These are phyloP conservation scores for Ctenicera cuprea DNA, from an alignment of 2,888 invertebrate species.

Conservation along the genomic window DNA sequence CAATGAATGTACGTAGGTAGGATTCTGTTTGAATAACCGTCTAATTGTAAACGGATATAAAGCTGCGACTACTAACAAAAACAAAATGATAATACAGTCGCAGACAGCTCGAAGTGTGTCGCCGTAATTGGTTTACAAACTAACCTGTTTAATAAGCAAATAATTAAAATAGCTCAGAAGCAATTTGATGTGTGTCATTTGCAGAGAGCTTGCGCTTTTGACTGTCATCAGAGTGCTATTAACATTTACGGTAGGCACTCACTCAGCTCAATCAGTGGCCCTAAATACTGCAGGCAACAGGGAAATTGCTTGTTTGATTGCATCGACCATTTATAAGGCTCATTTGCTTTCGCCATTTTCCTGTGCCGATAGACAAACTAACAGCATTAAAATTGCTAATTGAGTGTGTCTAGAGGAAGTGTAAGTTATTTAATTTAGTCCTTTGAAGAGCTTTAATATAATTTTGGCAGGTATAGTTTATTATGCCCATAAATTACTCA, in stretches of 20 bases:
- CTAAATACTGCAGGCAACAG: conserved; percentile 22
- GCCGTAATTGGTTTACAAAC: background rate
- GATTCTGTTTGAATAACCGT: no score
- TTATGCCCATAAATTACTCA: no score
- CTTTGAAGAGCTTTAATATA: background rate
- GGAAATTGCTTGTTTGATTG: conserved; percentile 38
- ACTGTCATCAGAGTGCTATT: conserved; percentile 25
- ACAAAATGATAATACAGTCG: no score
- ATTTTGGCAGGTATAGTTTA: no score
- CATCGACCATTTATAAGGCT: conserved; percentile 26
- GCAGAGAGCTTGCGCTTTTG: conserved; percentile 26
- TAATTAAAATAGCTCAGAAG: conserved; percentile 21
- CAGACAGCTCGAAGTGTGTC: no score
- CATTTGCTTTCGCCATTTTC: conserved; percentile 23
- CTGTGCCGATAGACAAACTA: conserved; percentile 16
- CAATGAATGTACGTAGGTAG: no score
- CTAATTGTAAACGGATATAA: no score
- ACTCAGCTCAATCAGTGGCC: conserved; percentile 28
- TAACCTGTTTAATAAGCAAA: conserved; percentile 5
- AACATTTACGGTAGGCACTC: conserved; percentile 24
- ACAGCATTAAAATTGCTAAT: conserved; percentile 27
- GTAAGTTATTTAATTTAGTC: background rate
- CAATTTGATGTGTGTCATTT: conserved; percentile 21
- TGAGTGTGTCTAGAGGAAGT: conserved; percentile 1
- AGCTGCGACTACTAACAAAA: no score